Base-by-base conservation (phyloP, 2,888 invertebrate genomes). In the Serripes groenlandicus region DNA sequence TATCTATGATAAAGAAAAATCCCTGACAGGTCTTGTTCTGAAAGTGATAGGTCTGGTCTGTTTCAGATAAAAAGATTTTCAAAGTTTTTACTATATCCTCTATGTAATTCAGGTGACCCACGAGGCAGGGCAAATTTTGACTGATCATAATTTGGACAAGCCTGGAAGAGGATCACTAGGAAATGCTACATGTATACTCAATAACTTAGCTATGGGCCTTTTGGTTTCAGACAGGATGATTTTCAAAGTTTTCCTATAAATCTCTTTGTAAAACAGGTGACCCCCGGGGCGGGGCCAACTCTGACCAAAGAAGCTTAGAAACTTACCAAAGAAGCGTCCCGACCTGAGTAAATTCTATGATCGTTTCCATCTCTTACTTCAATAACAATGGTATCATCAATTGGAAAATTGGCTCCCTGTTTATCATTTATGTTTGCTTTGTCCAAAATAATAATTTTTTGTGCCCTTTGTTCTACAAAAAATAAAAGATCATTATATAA, bases 321-420 rank as follows among this genome's bases (percentile, higher is more conserved):
- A 26, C 78, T 81, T 79, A 89, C 89, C 85, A 90, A 34, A 26
- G 62, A 78, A 18, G 90, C 85, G 74, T 90, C 89, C 23, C 60
- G 60, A 28, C 90, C 90, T 68, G 90, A 87, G 60, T 79, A 90
- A 37, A 90, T 81, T 68, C 89, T 83, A 35, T 74, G 70, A 11
- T 70, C 78, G 49, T 30, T 58, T 26, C 21, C 26, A 80, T 90
- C 90, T 28, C 35, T 23, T 11, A 85, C 62, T 76, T 86, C 81
- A 28, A 90, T 26, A 15, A 75, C 56, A 3, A 89, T 66, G 0
- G 66, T 32, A 23, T 74, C 71, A 42, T 79, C 82, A 54, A 89
- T 78, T 1, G 85, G 86, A 58, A 83, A 87, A 60, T 88, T 89
- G 11, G 89, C 88, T 49, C 79, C 86, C 26, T 82, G 81, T 49